A percentile compares a stretch with the other conserved stretches of the same genome.
Evolutionary conservation across 2,888 invertebrate genomes (phyloP).

Genomic region (Ochlodes sylvanus): DNA sequence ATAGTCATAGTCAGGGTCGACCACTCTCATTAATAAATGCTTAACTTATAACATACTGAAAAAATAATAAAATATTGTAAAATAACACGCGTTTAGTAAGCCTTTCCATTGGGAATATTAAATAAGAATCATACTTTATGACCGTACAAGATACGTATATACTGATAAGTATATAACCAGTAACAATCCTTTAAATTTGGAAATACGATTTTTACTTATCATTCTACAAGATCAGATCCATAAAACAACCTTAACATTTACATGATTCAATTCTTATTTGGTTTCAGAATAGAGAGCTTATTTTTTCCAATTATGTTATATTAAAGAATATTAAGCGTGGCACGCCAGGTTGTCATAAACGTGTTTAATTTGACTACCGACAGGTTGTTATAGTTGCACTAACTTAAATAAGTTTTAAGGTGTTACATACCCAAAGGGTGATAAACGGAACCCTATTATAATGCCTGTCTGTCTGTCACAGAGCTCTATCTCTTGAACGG

Average conservation of each 20-base stretch:
- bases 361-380: too few species aligned
- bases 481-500: too few species aligned
- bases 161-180: too few species aligned
- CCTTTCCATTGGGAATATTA: neutral
- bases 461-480: too few species aligned
- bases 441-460: too few species aligned
- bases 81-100: neutral
- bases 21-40: neutral
- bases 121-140: slow-evolving; percentile 2
- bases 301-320: neutral
- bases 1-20: too few species aligned
- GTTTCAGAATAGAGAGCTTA: slow-evolving; percentile 16
- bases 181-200: neutral
- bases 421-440: too few species aligned
- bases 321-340: slow-evolving; percentile 2
- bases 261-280: neutral
- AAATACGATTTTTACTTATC: neutral
- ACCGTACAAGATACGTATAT: too few species aligned
- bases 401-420: too few species aligned
- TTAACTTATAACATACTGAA: neutral
- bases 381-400: too few species aligned
- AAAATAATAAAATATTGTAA: neutral
- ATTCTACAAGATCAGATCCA: slow-evolving; percentile 11
- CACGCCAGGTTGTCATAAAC: slow-evolving; percentile 9
- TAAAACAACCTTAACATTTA: neutral